phyloP scores from a whole-genome alignment of 2,888 invertebrate species.

The Scotopteryx bipunctaria region DNA sequence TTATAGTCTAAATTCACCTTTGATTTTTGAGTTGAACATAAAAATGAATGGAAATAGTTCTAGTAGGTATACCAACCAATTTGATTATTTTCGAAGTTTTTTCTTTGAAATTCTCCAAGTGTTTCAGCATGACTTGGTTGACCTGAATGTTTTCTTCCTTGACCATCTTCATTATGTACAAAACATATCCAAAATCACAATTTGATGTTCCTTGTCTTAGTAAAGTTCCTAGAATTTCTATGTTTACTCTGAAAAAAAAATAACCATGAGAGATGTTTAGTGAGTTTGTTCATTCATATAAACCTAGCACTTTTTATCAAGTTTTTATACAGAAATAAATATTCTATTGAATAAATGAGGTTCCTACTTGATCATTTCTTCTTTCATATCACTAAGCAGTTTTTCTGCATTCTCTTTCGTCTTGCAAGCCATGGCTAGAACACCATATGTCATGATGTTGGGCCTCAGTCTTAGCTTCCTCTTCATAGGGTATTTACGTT shows the following conservation, averaged over 20 bases:
- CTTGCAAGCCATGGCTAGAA: slow-evolving; percentile 90
- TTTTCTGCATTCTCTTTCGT: slow-evolving; percentile 84
- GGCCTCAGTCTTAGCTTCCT: slow-evolving; percentile 81
- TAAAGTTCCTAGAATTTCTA: slow-evolving; percentile 89
- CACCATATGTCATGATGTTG: slow-evolving; percentile 93
- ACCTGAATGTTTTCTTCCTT: slow-evolving; percentile 85
- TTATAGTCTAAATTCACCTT: no score
- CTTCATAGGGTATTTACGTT: slow-evolving; percentile 59
- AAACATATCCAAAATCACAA: slow-evolving; percentile 86
- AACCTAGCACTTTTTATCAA: no score
- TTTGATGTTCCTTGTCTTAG: slow-evolving; percentile 85
- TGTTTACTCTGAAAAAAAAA: slow-evolving; percentile 85
- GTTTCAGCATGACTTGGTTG: slow-evolving; percentile 84
- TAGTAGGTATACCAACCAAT: slow-evolving; percentile 50
- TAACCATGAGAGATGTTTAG: no score
- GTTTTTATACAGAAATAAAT: no score
- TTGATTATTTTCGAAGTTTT: slow-evolving; percentile 79
- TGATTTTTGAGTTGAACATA: no score
- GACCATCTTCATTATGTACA: slow-evolving; percentile 87
- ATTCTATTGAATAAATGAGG: slow-evolving; percentile 11
- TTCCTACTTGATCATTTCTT: slow-evolving; percentile 84
- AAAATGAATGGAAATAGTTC: not conserved
- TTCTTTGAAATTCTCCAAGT: slow-evolving; percentile 85
- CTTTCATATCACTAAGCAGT: slow-evolving; percentile 88
- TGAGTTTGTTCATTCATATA: no score